Conservation (phyloP, 2,113 vertebrate genomes). For the Microcebus jonahi region DNA sequence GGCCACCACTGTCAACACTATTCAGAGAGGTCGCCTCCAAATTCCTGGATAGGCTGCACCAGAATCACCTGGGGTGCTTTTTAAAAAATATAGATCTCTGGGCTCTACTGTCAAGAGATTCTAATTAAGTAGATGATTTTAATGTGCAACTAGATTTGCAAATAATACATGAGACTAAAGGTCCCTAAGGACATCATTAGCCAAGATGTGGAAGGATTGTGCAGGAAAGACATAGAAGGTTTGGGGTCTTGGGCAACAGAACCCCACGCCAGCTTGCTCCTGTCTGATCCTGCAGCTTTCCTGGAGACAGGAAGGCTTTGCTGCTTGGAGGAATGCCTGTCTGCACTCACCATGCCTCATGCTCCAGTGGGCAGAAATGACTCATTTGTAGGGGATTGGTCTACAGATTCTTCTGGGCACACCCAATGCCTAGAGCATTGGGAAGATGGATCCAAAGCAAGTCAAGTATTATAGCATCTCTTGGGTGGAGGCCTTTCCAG, state of each 20-base stretch:
- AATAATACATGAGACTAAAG: neutral
- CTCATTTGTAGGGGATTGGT: no score
- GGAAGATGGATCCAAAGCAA: neutral
- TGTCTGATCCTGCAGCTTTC: neutral
- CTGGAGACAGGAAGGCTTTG: neutral
- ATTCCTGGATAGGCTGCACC: neutral
- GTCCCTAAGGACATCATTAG: neutral
- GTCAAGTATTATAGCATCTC: neutral
- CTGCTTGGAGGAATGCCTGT: neutral
- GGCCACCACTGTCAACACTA: neutral
- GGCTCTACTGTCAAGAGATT: neutral
- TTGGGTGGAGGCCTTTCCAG: neutral
- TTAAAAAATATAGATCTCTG: neutral
- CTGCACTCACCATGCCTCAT: neutral
- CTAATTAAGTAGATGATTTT: neutral
- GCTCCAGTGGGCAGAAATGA: neutral
- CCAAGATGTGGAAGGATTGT: neutral
- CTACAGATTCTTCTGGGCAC: neutral
- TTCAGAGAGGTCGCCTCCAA: neutral
- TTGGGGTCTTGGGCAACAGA: neutral
- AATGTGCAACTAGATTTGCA: neutral
- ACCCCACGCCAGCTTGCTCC: neutral
- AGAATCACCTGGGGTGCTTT: neutral
- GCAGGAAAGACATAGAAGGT: neutral
- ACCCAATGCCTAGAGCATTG: neutral